These are phyloP conservation scores for Harmothoe impar DNA, from an alignment of 2,888 invertebrate species.

Conservation along the genomic window DNA sequence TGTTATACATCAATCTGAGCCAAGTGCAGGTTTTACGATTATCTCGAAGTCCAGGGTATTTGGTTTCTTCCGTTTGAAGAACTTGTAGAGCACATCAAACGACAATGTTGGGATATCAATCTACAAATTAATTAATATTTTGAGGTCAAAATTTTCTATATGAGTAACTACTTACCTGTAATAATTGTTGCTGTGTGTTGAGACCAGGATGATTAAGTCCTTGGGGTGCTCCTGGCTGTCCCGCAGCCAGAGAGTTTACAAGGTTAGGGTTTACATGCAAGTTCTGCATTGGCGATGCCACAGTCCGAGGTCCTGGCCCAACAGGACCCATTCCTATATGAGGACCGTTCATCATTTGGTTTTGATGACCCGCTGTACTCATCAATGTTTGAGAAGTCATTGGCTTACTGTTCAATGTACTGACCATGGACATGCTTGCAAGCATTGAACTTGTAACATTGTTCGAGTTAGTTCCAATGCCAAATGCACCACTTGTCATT, in stretches of 20 bases:
- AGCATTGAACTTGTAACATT: slow-evolving; percentile 63
- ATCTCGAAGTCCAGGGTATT: too few relatives aligned
- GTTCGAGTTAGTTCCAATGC: slow-evolving; percentile 54
- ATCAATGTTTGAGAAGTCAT: slow-evolving; percentile 68
- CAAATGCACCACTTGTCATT: slow-evolving; percentile 62
- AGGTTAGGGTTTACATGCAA: slow-evolving; percentile 62
- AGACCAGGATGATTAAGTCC: slow-evolving; percentile 59
- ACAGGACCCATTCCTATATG: slow-evolving; percentile 73
- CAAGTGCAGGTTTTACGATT: too few relatives aligned
- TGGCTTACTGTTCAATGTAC: slow-evolving; percentile 68
- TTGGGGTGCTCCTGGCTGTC: slow-evolving; percentile 47
- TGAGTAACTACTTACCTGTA: slow-evolving; percentile 47
- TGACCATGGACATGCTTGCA: slow-evolving; percentile 65
- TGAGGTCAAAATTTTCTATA: too few relatives aligned
- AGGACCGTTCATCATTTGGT: slow-evolving; percentile 81
- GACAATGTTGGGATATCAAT: too few relatives aligned
- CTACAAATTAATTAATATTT: too few relatives aligned
- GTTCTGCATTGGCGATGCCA: slow-evolving; percentile 58
- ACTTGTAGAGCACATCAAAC: too few relatives aligned
- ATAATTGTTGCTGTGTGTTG: slow-evolving; percentile 47
- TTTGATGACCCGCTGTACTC: slow-evolving; percentile 65
- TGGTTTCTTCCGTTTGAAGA: too few relatives aligned
- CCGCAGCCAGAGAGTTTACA: slow-evolving; percentile 64
- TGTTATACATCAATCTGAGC: too few relatives aligned
- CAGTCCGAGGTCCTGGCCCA: slow-evolving; percentile 63